phyloP scores from a whole-genome alignment of 2,797 vertebrate species.

The Lemur catta region DNA sequence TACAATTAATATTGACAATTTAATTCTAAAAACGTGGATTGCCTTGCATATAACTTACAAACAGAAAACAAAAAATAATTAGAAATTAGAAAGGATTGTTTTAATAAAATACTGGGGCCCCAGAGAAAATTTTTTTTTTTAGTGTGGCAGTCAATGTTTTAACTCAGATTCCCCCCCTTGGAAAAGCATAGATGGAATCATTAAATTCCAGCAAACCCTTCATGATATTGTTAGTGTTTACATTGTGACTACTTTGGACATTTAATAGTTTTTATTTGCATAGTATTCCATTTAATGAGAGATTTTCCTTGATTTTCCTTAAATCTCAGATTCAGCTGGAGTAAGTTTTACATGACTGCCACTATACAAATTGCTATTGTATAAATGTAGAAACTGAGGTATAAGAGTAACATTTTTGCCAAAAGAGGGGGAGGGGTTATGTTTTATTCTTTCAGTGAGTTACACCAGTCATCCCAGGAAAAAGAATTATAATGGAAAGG shows the following conservation, averaged over 20 bases:
- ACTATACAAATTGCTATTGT: neutral
- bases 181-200: neutral
- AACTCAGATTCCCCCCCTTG: neutral
- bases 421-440: neutral
- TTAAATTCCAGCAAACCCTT: slow-evolving; percentile 4
- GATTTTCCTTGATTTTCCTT: neutral
- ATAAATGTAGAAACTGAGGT: slow-evolving; percentile 11
- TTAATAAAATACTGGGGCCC: no score
- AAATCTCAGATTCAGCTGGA: neutral
- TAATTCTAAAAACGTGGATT: no score
- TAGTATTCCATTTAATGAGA: neutral
- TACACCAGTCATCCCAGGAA: neutral
- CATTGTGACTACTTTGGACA: neutral
- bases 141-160: no score
- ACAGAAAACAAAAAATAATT: no score
- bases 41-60: no score
- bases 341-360: neutral
- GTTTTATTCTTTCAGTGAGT: slow-evolving; percentile 13
- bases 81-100: no score
- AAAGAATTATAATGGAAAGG: slow-evolving; percentile 36
- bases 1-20: no score
- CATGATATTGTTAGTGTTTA: neutral
- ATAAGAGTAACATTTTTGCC: neutral
- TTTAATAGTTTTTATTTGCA: neutral
- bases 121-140: no score